Evolutionary conservation across 2,888 invertebrate genomes (phyloP), one percentile per base, ranked within the genome.

Genomic region (Linnaemya tessellans): DNA sequence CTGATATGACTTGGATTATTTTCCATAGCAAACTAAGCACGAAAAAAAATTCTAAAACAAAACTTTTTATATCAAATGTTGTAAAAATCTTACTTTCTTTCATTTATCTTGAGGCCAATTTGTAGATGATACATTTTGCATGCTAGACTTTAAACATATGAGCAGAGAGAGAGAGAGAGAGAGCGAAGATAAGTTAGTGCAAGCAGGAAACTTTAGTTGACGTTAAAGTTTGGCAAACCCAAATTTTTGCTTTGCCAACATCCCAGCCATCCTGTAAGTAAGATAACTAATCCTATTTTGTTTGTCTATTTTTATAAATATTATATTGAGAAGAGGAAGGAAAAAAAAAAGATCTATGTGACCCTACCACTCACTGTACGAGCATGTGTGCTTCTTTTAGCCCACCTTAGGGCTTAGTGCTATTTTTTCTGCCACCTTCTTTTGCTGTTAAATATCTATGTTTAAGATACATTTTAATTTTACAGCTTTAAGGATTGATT

Each of bases 191-290:
- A 62, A 49, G 49, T 62, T 49, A 38, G 38, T 20, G 60, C 51
- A 38, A 67, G 43, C 67, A 80, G 85, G 70, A 85, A 85, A 85
- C 74, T 85, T 79, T 62, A 58, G 79, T 75, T 85, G 85, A 85
- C 74, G 82, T 82, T 80, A 77, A 82, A 85, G 70, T 82, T 85
- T 82, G 70, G 79, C 77, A 82, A 85, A 80, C 80, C n/a, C 80
- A 67, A 73, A 80, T 49, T 73, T 30, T 80, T 75, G 8, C 60
- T 51, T 62, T 81, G 43, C 54, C 62, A 64, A 54, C 60, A 83
- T 83, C n/a, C 58, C 62, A 56, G 56, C 46, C 80, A 68, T 60
- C 11, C 54, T 56, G 9, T 11, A 41, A 51, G n/a, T 11, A 71
- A 78, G 65, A 77, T 78, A 78, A 83, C 77, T 83, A 83, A 83